Percentiles rank a stretch among this genome's conserved stretches.
phyloP scores from a whole-genome alignment of 2,797 vertebrate genomes.

The Eurystomus glaucurus region DNA sequence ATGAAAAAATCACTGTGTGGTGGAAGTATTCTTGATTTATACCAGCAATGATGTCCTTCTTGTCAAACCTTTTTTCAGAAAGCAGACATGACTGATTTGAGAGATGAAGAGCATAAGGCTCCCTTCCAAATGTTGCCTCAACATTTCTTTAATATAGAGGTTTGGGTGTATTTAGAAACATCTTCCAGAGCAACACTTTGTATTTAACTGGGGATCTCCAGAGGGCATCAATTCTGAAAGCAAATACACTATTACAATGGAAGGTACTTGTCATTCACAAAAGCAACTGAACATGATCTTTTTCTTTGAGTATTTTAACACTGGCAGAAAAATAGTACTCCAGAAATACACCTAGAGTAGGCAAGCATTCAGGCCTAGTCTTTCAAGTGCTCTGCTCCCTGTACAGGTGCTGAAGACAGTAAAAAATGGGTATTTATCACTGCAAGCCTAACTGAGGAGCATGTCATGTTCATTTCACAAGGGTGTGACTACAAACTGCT shows the following conservation, averaged over 20 bases:
- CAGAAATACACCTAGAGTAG: not conserved
- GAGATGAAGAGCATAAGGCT: not conserved
- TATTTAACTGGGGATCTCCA: not conserved
- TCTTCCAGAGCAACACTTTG: not conserved
- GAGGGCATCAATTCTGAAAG: not conserved
- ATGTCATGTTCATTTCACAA: not conserved
- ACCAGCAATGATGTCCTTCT: not conserved
- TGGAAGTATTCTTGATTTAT: conserved; percentile 26
- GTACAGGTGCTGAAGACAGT: not conserved
- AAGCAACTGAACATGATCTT: not conserved
- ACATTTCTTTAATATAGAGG: not conserved
- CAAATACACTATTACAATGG: not conserved
- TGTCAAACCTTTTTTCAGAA: not conserved
- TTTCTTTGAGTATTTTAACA: not conserved
- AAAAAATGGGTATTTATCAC: not conserved
- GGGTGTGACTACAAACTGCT: not conserved
- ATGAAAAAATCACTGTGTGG: not conserved
- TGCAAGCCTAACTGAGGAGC: not conserved
- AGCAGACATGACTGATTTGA: not conserved
- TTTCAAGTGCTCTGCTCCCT: not conserved
- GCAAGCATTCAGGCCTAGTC: not conserved
- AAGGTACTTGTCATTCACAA: not conserved
- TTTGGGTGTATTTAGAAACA: conserved; percentile 1
- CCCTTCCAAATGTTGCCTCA: not conserved
- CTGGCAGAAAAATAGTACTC: not conserved